phyloP scores from a whole-genome alignment of 2,113 vertebrate species.

The Hippocampus comes region DNA sequence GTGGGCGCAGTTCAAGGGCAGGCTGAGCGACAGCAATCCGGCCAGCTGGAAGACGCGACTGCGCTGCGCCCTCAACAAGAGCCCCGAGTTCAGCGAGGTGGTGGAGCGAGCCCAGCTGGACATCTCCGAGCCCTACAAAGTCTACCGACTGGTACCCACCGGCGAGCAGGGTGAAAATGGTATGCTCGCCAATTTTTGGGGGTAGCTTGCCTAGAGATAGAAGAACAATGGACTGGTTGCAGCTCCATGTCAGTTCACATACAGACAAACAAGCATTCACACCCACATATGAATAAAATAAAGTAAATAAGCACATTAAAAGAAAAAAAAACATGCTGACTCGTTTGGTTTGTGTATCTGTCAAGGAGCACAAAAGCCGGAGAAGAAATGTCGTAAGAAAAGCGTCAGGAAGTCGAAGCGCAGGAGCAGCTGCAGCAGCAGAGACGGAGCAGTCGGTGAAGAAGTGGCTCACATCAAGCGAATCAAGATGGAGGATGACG shows the following conservation, averaged over 20 bases:
- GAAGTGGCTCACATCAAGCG: conserved; percentile 23
- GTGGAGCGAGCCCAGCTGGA: conserved; percentile 75
- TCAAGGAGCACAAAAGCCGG: conserved; percentile 39
- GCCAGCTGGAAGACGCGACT: conserved; percentile 86
- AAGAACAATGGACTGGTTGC: too few relatives aligned
- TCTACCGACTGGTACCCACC: conserved; percentile 79
- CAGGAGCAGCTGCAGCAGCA: conserved; percentile 28
- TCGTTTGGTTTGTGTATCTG: neutral
- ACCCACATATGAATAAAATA: too few relatives aligned
- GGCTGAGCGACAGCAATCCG: conserved; percentile 68
- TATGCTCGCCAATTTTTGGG: too few relatives aligned
- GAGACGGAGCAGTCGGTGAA: conserved; percentile 26
- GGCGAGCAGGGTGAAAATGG: conserved; percentile 66
- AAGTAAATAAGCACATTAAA: too few relatives aligned
- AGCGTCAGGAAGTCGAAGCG: conserved; percentile 36
- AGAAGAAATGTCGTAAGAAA: conserved; percentile 41
- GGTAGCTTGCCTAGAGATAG: too few relatives aligned
- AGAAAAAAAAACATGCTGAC: too few relatives aligned
- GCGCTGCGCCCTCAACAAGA: conserved; percentile 89
- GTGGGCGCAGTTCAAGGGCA: conserved; percentile 85
- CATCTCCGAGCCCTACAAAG: conserved; percentile 85
- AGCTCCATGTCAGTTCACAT: too few relatives aligned
- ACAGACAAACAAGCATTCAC: too few relatives aligned
- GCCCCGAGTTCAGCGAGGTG: conserved; percentile 81
- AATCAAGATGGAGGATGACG: conserved; percentile 38